Evolutionary conservation across 2,888 invertebrate species (phyloP).

Genomic region (Thymelicus acteon): DNA sequence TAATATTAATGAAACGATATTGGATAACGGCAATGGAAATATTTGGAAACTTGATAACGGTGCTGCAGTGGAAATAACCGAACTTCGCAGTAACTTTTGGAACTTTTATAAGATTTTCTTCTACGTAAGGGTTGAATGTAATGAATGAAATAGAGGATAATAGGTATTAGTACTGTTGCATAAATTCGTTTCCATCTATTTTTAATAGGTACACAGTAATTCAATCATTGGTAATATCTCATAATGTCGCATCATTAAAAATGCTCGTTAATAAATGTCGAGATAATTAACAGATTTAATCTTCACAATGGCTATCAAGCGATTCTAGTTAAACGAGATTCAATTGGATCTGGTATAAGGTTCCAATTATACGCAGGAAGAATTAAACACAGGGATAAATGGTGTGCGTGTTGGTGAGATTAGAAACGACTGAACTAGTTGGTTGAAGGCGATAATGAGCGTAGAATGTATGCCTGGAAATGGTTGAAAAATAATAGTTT

Average conservation of each 20-base stretch:
- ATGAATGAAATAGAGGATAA: not conserved
- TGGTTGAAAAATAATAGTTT: not conserved
- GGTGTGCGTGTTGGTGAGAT: constrained; percentile 30
- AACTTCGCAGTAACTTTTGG: not conserved
- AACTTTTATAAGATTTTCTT: not conserved
- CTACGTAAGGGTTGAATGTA: not conserved
- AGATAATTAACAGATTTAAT: no score
- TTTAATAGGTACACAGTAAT: no score
- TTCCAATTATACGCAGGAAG: constrained; percentile 32
- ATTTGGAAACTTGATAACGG: not conserved
- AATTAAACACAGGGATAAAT: constrained; percentile 34
- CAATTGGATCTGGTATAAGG: constrained; percentile 31
- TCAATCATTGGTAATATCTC: no score
- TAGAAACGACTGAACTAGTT: constrained; percentile 28
- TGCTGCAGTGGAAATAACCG: not conserved
- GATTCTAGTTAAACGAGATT: constrained; percentile 33
- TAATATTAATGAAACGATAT: constrained; percentile 9
- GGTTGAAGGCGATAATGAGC: constrained; percentile 27
- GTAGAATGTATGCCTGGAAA: constrained; percentile 16
- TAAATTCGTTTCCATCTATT: not conserved
- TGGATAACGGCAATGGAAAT: not conserved
- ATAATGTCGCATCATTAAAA: no score
- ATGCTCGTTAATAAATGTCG: no score
- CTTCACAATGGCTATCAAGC: constrained; percentile 6
- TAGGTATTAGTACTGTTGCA: not conserved